Percentiles rank a stretch among this genome's conserved stretches.
phyloP scores from a whole-genome alignment of 1,140 invertebrate species.

The Panagrolaimus sp. region DNA sequence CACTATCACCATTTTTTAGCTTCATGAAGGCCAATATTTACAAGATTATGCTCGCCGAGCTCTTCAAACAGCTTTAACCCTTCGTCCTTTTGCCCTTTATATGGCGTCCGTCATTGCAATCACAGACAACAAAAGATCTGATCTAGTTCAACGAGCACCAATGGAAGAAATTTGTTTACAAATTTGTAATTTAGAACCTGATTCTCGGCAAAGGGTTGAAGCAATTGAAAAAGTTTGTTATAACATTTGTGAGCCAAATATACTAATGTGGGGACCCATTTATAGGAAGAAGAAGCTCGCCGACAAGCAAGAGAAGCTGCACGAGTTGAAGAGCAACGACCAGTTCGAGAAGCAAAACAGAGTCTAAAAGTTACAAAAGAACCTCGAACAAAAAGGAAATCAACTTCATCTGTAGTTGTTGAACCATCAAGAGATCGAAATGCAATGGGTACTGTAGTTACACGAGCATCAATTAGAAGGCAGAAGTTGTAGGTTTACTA shows the following conservation, averaged over 20 bases:
- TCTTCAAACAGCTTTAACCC: conserved; percentile 30
- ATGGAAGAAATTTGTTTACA: conserved; percentile 57
- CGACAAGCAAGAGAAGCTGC: conserved; percentile 35
- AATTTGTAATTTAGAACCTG: conserved; percentile 47
- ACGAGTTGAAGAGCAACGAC: conserved; percentile 24
- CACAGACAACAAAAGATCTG: conserved; percentile 35
- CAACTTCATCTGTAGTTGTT: conserved; percentile 20
- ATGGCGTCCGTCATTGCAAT: conserved; percentile 39
- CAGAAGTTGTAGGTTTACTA: background rate
- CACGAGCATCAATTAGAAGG: background rate
- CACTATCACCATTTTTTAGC: too few species aligned
- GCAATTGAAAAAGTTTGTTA: conserved; percentile 50
- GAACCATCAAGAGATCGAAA: conserved; percentile 34
- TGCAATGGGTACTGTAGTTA: conserved; percentile 14
- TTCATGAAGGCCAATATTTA: conserved; percentile 37
- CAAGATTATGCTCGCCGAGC: conserved; percentile 41
- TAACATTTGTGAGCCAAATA: background rate
- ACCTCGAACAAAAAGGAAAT: background rate
- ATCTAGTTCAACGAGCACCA: conserved; percentile 39
- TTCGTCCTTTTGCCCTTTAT: conserved; percentile 46
- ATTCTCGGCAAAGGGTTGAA: conserved; percentile 41
- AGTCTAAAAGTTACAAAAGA: conserved; percentile 24
- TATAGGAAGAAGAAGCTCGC: conserved; percentile 45
- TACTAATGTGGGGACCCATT: background rate
- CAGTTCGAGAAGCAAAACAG: conserved; percentile 30